Base-by-base conservation (phyloP, 2,113 vertebrate genomes). In the Scomber colias region DNA sequence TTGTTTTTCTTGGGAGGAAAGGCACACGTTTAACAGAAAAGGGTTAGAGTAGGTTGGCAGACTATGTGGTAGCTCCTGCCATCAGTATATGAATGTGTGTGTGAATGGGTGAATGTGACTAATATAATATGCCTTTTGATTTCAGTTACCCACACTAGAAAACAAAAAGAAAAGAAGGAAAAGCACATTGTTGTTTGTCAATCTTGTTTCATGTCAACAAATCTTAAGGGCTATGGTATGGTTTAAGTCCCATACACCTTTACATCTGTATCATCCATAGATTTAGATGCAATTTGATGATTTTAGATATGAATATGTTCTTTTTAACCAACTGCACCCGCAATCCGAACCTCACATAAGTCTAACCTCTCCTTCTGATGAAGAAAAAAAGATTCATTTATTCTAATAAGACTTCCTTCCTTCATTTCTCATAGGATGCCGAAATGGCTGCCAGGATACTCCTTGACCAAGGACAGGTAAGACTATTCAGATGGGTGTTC, bases 391-490 rank as follows among this genome's bases (percentile, higher is more conserved):
- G 7, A 40, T 40, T 40, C 35, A 40, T 40, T 40, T 40, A 7
- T 40, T 11, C 48, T 79, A 63, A 75, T 46, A 5, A 31, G 11
- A 21, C 7, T 19, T 19, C 46, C 21, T 49, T 55, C 2, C 53
- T 1, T 67, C 48, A 0, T 81, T 64, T 64, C 4, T 69, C 4
- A 35, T 62, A 95, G 95, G 94, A 95, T 46, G 95, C 89, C 62
- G 95, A 95, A 56, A 79, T 94, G 71, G 95, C 94, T 14, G 95
- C 94, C 9, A 85, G 93, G 78, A 93, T 95, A 50, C 92, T 95
- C 57, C 87, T 95, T 77, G 94, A 95, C 76, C 94, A 94, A 40
- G 95, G 94, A 49, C 94, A 95, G 93, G 95, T 95, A 15, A 77
- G 86, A 17, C 8, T 17, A 9, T 40, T 40, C 35, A 40, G 35